Base-by-base conservation (phyloP, 2,888 invertebrate genomes). In the Parascotia fuliginaria region DNA sequence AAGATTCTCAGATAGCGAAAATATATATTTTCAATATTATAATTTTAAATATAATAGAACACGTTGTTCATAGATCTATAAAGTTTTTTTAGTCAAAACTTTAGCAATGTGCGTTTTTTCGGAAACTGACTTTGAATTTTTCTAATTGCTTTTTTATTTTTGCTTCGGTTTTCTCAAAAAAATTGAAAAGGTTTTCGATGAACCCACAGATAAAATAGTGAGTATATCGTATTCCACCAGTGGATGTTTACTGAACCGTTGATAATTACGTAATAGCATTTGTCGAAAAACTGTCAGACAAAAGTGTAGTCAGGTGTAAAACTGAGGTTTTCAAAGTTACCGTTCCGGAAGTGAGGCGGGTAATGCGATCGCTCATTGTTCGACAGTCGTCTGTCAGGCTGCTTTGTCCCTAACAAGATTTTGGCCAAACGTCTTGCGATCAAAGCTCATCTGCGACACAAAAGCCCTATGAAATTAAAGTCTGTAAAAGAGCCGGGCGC, bases 361-460 rank as follows among this genome's bases (percentile, higher is more conserved):
- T 84, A 88, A 88, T 79, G 72, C 69, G 84, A 89, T 85, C 79
- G 74, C 68, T 67, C 69, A 77, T 80, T 78, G 80, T 83, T 71
- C 73, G 76, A 65, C 72, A 34, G 24, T 33, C 68, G 77, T 74
- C 75, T 69, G 74, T 66, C 73, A 62, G 65, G 60, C 67, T 52
- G 73, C 70, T 81, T 85, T 84, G 80, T 83, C 73, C 79, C 61
- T 87, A 89, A 88, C 86, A 80, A 89, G 89, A 89, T 89, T 24
- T 84, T 77, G 73, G 75, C 67, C 72, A 73, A 73, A 67, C 70
- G 59, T 62, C 66, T 67, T 65, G 50, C 65, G 67, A 70, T 77
- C 77, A 78, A 79, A 78, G 77, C 73, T 72, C 70, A 76, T 73
- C 70, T 55, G 51, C 53, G 54, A 55, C 67, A 79, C 77, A 82